Conservation (phyloP, 2,888 invertebrate genomes). For the Dendrolimus houi region DNA sequence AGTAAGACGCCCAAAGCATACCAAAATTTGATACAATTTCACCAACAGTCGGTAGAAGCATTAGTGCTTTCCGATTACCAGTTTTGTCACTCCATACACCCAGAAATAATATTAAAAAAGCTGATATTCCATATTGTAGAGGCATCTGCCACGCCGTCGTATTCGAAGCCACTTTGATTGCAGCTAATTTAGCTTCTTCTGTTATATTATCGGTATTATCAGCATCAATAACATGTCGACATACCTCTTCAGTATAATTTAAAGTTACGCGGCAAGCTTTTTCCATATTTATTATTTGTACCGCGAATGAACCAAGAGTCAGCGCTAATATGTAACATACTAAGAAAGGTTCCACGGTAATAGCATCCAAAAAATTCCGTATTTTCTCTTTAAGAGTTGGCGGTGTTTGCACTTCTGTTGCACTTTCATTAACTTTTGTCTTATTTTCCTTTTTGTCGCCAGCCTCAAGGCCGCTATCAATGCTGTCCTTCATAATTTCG, state of each 20-base stretch:
- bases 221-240: constrained; percentile 51
- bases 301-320: constrained; percentile 75
- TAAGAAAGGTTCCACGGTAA: constrained; percentile 81
- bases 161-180: constrained; percentile 61
- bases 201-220: constrained; percentile 41
- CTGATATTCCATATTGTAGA: constrained; percentile 72
- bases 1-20: constrained; percentile 69
- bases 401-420: neutral
- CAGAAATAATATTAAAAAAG: constrained; percentile 72
- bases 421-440: neutral
- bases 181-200: constrained; percentile 41
- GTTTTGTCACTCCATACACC: constrained; percentile 80
- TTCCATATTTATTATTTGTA: constrained; percentile 71
- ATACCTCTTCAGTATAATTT: constrained; percentile 61
- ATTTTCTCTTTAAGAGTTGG: neutral
- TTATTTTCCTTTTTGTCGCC: neutral
- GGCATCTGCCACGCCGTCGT: constrained; percentile 74
- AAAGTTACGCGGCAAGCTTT: constrained; percentile 76
- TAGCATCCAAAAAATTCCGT: constrained; percentile 17
- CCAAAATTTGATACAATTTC: constrained; percentile 69
- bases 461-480: neutral
- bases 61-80: constrained; percentile 73
- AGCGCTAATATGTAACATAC: constrained; percentile 79
- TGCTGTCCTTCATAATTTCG: neutral
- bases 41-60: constrained; percentile 75